Base-by-base conservation (phyloP, 2,888 invertebrate genomes). In the Imbricaverruca yamaguchii region DNA sequence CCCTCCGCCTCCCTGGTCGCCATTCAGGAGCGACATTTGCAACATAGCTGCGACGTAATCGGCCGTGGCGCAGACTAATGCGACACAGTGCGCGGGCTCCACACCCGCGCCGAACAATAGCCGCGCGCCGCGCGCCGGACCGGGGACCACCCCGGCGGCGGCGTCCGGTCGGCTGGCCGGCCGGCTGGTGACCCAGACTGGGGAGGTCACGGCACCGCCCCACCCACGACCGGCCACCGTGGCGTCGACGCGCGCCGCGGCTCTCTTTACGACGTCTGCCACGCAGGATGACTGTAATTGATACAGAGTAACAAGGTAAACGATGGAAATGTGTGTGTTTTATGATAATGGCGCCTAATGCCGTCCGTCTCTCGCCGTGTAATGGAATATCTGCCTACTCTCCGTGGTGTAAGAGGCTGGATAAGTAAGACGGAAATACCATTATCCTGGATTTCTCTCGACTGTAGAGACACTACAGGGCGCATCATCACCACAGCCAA, bases 261-360 rank as follows among this genome's bases (percentile, higher is more conserved):
- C 74, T 53, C 74, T 74, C 74, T 74, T 74, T 74, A 74, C 74
- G 55, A 55, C 23, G 12, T 3, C 13, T 9, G 21, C 9, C 18
- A 55, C 53, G 53, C 53, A 8, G 10, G 74, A 74, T 74, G 74
- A 74, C 74, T 53, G 74, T 74, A 74, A 74, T 74, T 74, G 74
- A 74, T 74, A 55, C 74, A 55, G 74, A 74, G 74, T 74, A 74
- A 55, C 74, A 53, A 53, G 74, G 53, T 55, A 55, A 74, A 74
- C 74, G 74, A 74, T 21, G 74, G 55, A 74, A 74, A 74, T 74
- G 55, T 74, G 74, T 55, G 39, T 74, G 74, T 74, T 74, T 74
- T 74, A 74, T 74, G 74, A 55, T 74, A 74, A 74, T 74, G 74
- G 74, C 10, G 53, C 53, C 53, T 74, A 74, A 74, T 74, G 74